These are phyloP conservation scores for Hippolais icterina DNA, from an alignment of 2,113 vertebrate genomes.

Conservation along the genomic window DNA sequence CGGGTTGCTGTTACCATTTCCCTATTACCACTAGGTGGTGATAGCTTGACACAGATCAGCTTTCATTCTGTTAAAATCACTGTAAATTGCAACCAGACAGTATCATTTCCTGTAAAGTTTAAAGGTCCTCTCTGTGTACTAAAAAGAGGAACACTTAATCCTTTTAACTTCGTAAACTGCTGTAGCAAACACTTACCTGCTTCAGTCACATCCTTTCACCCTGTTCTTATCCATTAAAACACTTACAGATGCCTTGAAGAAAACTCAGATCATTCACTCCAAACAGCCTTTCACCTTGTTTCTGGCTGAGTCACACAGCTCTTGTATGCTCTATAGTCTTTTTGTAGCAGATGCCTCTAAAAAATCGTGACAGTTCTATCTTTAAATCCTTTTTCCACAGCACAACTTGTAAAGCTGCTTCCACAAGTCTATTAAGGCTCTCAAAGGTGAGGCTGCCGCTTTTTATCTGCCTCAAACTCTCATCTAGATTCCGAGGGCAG, in stretches of 20 bases:
- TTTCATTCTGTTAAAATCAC: not conserved
- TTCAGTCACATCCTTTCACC: not conserved
- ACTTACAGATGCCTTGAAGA: not conserved
- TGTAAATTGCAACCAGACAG: not conserved
- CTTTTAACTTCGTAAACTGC: not conserved
- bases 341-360: not conserved
- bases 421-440: not conserved
- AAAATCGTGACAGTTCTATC: not conserved
- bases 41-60: slow-evolving; percentile 10
- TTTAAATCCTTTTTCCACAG: not conserved
- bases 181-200: not conserved
- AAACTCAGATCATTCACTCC: not conserved
- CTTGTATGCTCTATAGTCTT: not conserved
- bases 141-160: not conserved
- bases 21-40: slow-evolving; percentile 63
- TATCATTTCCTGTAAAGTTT: not conserved
- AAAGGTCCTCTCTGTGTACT: not conserved
- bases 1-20: rapidly evolving
- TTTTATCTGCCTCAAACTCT: not conserved
- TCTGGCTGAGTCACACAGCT: not conserved
- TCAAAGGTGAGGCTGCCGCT: not conserved
- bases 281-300: not conserved
- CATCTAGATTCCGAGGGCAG: not conserved
- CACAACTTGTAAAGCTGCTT: not conserved
- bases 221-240: not conserved